Base-by-base conservation (phyloP, 2,888 invertebrate species). In the Hanleya hanleyi region DNA sequence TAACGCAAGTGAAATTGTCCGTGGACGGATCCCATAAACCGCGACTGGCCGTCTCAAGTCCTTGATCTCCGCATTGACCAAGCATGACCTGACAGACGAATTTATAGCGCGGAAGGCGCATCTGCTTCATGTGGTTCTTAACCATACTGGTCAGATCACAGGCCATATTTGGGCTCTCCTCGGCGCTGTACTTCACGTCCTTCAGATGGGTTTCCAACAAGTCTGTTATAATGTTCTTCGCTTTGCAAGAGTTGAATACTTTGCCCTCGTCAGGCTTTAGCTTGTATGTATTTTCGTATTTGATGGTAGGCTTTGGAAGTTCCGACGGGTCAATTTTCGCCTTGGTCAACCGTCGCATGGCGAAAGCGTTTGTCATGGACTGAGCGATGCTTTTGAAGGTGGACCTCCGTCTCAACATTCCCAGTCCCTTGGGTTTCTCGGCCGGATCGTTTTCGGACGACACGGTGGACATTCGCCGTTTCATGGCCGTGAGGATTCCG, bases 51-150 rank as follows among this genome's bases (percentile, higher is more conserved):
- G 75, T 61, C 36, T 73, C 47, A 22, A 77, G 22, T 50, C 74
- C 77, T 47, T 77, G 77, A 33, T 73, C 70, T n/a, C 50, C 29
- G 18, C 51, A 38, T 67, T 77, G 71, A 18, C 77, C 77, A 18
- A 77, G 50, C 9, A 72, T 47, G 9, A 73, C 70, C 36, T 74
- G 65, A 33, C 74, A 71, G 36, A 77, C 68, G 35, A 77, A 38
- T 57, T 75, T 77, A 57, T 76, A 75, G 1, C 77, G 70, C 3
- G 57, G 69, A 37, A 67, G 67, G 33, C 65, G 64, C 50, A 74
- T 37, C 35, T 64, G 35, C 35, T 75, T 75, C 36, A 76, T 64
- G 15, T 64, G 61, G 18, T 62, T 38, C 57, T 70, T 70, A 15
- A 76, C 73, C 47, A 67, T 22, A 6, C 26, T 57, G n/a, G 62